Conservation (phyloP, 2,888 invertebrate species). For the Parelbella ahira region DNA sequence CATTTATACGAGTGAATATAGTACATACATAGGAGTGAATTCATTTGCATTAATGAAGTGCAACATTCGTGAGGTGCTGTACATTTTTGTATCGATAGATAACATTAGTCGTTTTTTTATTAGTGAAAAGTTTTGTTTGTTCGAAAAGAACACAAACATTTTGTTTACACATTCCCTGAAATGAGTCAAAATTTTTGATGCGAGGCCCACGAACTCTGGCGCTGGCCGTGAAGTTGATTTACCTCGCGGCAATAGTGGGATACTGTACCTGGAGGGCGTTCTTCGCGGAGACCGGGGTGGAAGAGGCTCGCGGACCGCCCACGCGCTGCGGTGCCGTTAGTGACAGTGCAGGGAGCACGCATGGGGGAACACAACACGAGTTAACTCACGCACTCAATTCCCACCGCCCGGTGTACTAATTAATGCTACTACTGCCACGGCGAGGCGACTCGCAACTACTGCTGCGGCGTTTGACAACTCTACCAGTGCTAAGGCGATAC, state of each 20-base stretch:
- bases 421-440: constrained; percentile 24
- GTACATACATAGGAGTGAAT: constrained; percentile 10
- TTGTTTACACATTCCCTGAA: not conserved
- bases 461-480: no score
- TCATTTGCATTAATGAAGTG: constrained; percentile 15
- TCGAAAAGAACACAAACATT: no score
- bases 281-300: constrained; percentile 82
- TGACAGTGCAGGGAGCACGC: constrained; percentile 67
- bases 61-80: no score
- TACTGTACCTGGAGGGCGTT: constrained; percentile 84
- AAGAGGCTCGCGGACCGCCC: constrained; percentile 76
- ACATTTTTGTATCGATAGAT: no score
- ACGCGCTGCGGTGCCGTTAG: constrained; percentile 71
- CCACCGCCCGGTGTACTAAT: constrained; percentile 36
- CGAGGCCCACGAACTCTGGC: constrained; percentile 33
- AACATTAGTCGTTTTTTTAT: no score
- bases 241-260: constrained; percentile 73
- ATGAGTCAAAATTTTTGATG: constrained; percentile 35
- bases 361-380: constrained; percentile 70
- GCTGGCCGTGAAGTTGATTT: constrained; percentile 38
- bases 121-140: no score
- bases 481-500: no score
- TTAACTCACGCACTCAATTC: constrained; percentile 63
- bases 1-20: no score
- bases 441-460: no score